phyloP scores from a whole-genome alignment of 1,140 invertebrate genomes.

The Mylabris phalerata region DNA sequence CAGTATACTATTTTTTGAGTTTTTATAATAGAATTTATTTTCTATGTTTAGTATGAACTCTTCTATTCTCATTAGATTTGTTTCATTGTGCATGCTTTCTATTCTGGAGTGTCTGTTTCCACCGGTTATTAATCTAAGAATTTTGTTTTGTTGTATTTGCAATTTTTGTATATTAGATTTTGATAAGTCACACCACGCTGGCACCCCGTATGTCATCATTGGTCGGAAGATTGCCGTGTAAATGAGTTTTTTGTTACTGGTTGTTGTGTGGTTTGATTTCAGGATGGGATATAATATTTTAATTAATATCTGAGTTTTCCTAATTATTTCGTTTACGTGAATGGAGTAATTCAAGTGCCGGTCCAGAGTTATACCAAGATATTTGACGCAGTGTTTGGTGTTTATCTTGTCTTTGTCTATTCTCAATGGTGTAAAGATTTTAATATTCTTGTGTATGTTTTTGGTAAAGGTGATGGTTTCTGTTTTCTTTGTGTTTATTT shows the following conservation, averaged over 20 bases:
- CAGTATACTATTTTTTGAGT: too few species aligned
- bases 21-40: too few species aligned
- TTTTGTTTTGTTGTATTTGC: not conserved
- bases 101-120: too few species aligned
- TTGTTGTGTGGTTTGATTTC: not conserved
- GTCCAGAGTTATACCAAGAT: slow-evolving; percentile 27
- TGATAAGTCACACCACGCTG: not conserved
- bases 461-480: not conserved
- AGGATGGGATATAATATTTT: slow-evolving; percentile 8
- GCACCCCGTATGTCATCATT: not conserved
- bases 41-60: too few species aligned
- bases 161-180: not conserved
- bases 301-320: slow-evolving; percentile 20
- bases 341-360: slow-evolving; percentile 14
- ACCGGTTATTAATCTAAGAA: not conserved
- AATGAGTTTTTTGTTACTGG: slow-evolving; percentile 4
- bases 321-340: slow-evolving; percentile 16
- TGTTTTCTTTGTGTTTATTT: not conserved
- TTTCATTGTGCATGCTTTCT: too few species aligned
- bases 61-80: too few species aligned
- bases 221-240: slow-evolving; percentile 5
- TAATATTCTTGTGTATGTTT: not conserved
- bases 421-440: not conserved
- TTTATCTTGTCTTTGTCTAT: not conserved
- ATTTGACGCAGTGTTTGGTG: slow-evolving; percentile 14